Evolutionary conservation across 1,140 invertebrate genomes (phyloP), one percentile per base, ranked within the genome.

Genomic region (Cotesia typhae): DNA sequence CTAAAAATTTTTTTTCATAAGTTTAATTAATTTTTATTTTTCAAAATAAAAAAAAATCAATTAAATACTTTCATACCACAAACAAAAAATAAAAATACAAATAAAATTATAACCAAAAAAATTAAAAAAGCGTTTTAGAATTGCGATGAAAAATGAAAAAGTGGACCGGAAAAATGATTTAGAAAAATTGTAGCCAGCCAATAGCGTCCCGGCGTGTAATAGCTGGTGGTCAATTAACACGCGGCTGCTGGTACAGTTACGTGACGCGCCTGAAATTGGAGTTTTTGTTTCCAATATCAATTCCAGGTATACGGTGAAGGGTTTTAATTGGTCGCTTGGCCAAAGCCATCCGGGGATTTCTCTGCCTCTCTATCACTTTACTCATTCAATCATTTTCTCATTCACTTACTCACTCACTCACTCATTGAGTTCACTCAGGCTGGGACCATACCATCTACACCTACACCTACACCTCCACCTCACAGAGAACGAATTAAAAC

Each of bases 221-320:
- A 79, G 82, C 77, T 79, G 82, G 78, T 79, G 80, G 81, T 83
- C 83, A 84, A 83, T 85, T 85, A 84, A 81, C 79, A 82, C 78
- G 74, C 66, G 67, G 61, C 67, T 41, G 38, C 38, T 52, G 66
- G 51, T 53, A 67, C 55, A 63, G 63, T 78, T 72, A 81, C 79
- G 77, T 81, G 79, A 82, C 80, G 81, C 78, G 78, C 75, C 75
- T 84, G 82, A 83, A 84, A 85, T 85, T 84, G 83, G 80, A 83
- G 80, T 85, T 83, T 85, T 84, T 84, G 80, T 83, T 83, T 82
- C 82, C 79, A 82, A 83, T 82, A 84, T 83, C 82, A 82, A 84
- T 84, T 83, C 80, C 80, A 77, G 77, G 73, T 76, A 76, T 76
- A 76, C 76, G 72, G 76, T 78, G 80, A 80, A 80, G 78, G 77